Evolutionary conservation across 2,888 invertebrate species (phyloP), one percentile per base, ranked within the genome.

Genomic region (Noctua janthe): DNA sequence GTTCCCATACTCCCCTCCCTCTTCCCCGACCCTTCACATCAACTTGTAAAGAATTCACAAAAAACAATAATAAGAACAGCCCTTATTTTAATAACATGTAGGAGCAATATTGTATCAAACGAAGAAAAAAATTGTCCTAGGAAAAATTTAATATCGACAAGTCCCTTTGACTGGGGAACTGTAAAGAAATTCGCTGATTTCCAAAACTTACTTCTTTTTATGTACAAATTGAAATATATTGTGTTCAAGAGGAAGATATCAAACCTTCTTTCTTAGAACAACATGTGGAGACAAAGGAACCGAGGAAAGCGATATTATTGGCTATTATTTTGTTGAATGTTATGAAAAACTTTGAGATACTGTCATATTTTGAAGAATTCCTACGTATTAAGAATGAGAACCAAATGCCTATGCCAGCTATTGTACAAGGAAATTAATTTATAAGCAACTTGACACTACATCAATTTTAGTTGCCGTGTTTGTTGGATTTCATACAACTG

Each of bases 181-280:
- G 85, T 83, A 70, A 81, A 87, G 89, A 88, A 88, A 90, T 91
- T 85, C 80, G 83, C 84, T 90, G 89, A 90, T 91, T 89, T 89
- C 80, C 77, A 81, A 88, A 91, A 90, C 81, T 87, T 89, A 81
- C 85, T 87, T 87, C 83, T 89, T 88, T 89, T 87, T 87, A 84
- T 75, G 82, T 85, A 86, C 83, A 91, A 91, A 92, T 91, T 91
- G 92, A 88, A 91, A 91, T 84, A 92, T 91, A 92, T 91, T 91
- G 86, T 87, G 77, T 84, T 86, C 74, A 76, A 70, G 74, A 76
- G 76, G 74, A 79, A 74, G 73, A 79, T 56, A 74, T 69, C 29
- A 74, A 71, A 81, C 78, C 59, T 47, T 76, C 11, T 77, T 78
- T 76, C 69, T 77, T 73, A 79, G 70, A 84, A 81, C 78, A 82